phyloP scores from a whole-genome alignment of 1,140 invertebrate genomes.

The Neuroterus valhalla region DNA sequence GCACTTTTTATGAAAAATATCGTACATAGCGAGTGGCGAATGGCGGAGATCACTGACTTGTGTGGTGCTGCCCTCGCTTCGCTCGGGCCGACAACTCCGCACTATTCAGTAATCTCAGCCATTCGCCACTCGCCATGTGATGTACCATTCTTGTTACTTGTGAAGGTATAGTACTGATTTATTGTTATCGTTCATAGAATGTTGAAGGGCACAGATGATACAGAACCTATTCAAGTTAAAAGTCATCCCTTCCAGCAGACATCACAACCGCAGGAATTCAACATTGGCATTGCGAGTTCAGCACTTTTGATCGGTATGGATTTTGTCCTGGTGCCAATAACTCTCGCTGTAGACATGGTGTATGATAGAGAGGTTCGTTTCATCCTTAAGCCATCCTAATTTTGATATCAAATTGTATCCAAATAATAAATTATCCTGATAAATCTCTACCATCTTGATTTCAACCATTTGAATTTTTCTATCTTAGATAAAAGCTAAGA shows the following conservation, averaged over 20 bases:
- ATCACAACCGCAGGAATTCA: constrained; percentile 81
- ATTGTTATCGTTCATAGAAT: neutral
- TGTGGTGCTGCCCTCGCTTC: too few relatives aligned
- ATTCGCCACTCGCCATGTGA: too few relatives aligned
- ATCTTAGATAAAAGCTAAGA: constrained; percentile 87
- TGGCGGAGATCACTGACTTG: too few relatives aligned
- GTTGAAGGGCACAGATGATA: constrained; percentile 45
- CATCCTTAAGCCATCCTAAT: constrained; percentile 4
- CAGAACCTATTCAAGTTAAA: constrained; percentile 73
- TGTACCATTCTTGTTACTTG: too few relatives aligned
- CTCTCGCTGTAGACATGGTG: constrained; percentile 87
- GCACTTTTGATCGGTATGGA: constrained; percentile 86
- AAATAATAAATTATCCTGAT: neutral
- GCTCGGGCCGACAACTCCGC: too few relatives aligned
- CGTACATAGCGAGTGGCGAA: too few relatives aligned
- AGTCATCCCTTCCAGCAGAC: constrained; percentile 84
- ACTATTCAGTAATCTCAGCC: too few relatives aligned
- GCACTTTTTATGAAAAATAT: too few relatives aligned
- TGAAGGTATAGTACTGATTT: constrained; percentile 32
- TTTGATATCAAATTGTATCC: constrained; percentile 9
- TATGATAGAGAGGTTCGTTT: constrained; percentile 86
- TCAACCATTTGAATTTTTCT: constrained; percentile 34
- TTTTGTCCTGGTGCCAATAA: constrained; percentile 85
- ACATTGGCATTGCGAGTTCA: constrained; percentile 82
- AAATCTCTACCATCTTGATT: neutral